These are phyloP conservation scores for Simalia tracyae DNA, from an alignment of 2,797 vertebrate species.

Conservation along the genomic window DNA sequence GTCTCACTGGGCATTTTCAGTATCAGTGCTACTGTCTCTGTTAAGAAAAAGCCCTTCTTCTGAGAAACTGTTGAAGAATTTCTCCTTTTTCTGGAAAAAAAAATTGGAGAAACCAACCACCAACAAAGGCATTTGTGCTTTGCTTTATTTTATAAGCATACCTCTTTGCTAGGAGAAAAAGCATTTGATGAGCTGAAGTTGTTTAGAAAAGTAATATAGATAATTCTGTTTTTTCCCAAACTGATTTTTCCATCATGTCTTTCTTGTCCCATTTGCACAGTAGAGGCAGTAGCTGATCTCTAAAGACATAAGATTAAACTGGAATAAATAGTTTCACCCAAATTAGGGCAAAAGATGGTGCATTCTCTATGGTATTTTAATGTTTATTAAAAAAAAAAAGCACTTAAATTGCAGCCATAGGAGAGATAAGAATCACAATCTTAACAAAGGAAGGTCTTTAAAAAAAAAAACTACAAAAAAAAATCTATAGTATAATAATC, in stretches of 20 bases:
- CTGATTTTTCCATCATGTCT: neutral
- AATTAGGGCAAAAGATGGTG: neutral
- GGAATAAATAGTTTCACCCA: neutral
- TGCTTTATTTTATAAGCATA: neutral
- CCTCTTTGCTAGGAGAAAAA: neutral
- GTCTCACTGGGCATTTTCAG: neutral
- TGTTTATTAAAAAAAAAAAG: neutral
- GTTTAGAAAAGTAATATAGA: neutral
- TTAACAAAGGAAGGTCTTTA: neutral
- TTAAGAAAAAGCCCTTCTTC: neutral
- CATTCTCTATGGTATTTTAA: neutral
- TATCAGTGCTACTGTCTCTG: neutral
- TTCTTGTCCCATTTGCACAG: neutral
- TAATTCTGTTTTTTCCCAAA: neutral
- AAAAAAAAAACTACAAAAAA: neutral
- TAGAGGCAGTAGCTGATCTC: neutral
- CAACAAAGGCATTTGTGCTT: neutral
- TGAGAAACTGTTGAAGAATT: neutral
- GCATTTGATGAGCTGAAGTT: neutral
- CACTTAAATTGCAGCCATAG: neutral
- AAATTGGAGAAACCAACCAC: neutral
- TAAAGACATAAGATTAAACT: neutral
- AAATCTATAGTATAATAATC: neutral
- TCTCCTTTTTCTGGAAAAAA: neutral
- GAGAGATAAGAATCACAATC: neutral